Evolutionary conservation across 2,888 invertebrate species (phyloP).

Genomic region (Stegophylla sp.): DNA sequence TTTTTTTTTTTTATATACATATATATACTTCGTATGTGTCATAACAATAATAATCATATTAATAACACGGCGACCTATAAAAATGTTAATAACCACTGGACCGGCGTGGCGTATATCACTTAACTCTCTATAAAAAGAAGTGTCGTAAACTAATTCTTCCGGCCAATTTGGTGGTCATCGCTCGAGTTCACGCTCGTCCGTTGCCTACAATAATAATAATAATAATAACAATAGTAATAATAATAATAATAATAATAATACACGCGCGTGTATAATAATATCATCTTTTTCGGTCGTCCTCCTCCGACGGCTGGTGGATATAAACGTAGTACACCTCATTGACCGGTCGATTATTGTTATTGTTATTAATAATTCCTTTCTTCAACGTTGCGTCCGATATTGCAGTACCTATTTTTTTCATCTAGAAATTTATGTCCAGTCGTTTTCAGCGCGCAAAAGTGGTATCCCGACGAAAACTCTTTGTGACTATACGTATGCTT

Average conservation of each 20-base stretch:
- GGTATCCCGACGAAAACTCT: neutral
- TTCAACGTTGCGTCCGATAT: too few species aligned
- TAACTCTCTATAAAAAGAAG: conserved; percentile 58
- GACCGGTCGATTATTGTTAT: conserved; percentile 4
- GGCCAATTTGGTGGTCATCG: conserved; percentile 57
- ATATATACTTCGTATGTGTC: too few species aligned
- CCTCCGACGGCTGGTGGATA: conserved; percentile 31
- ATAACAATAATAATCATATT: conserved; percentile 34
- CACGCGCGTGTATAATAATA: neutral
- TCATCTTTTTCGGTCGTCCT: conserved; percentile 17
- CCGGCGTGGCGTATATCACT: conserved; percentile 33
- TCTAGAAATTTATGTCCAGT: neutral
- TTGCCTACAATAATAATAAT: conserved; percentile 6
- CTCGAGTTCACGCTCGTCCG: neutral
- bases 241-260: conserved; percentile 20
- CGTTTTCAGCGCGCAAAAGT: neutral
- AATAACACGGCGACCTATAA: conserved; percentile 54
- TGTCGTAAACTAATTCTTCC: conserved; percentile 57
- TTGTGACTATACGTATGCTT: too few species aligned
- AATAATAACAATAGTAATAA: conserved; percentile 9
- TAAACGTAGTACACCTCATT: conserved; percentile 15
- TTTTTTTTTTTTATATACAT: conserved; percentile 5
- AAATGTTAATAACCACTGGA: conserved; percentile 54
- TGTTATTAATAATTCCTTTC: too few species aligned
- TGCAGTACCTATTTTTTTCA: too few species aligned